These are phyloP conservation scores for Zygogramma bicolorata DNA, from an alignment of 2,888 invertebrate genomes.

Conservation along the genomic window DNA sequence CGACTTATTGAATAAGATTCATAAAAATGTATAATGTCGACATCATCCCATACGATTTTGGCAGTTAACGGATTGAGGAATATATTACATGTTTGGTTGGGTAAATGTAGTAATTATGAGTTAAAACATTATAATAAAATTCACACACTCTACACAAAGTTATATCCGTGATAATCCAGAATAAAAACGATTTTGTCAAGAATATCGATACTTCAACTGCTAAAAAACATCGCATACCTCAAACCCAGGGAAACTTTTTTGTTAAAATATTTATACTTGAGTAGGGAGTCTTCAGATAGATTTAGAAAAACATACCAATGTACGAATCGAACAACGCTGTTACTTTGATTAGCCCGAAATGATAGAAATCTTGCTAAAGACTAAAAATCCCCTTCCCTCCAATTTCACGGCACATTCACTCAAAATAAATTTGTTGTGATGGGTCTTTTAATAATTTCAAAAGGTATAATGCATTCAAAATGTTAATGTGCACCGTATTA, in stretches of 20 bases:
- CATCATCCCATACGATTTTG: conserved; percentile 9
- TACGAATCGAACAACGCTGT: not conserved
- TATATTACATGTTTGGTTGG: conserved; percentile 16
- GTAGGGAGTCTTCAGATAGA: no score
- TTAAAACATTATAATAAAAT: conserved; percentile 5
- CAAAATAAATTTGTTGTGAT: not conserved
- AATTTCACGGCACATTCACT: not conserved
- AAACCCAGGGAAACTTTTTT: no score
- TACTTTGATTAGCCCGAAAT: not conserved
- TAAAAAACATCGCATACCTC: no score
- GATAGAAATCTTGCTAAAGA: not conserved
- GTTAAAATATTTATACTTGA: no score
- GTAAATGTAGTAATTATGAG: conserved; percentile 16
- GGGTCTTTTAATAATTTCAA: conserved; percentile 2
- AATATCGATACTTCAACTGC: no score
- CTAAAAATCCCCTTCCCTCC: not conserved
- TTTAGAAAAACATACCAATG: no score
- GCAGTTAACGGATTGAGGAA: conserved; percentile 15
- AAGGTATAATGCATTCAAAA: conserved; percentile 16
- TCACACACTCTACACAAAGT: no score
- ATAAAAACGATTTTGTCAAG: no score
- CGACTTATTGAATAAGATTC: not conserved
- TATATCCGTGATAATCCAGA: no score
- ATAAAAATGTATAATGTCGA: not conserved
- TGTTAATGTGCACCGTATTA: conserved; percentile 31